Base-by-base conservation (phyloP, 1,140 invertebrate species). In the Ostrea edulis region DNA sequence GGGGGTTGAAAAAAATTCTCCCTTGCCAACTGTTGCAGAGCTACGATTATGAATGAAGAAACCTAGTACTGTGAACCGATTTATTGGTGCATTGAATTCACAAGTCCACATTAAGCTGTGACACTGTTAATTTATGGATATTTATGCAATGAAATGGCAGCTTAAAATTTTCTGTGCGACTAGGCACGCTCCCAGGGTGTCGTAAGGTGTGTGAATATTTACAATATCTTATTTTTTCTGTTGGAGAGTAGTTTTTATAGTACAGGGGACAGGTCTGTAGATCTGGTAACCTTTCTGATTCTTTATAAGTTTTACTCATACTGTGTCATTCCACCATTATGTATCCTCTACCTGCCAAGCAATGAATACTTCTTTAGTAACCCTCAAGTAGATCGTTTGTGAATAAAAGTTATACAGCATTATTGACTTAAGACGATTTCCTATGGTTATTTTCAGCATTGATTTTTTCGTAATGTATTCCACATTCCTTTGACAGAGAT, bases 401-500 rank as follows among this genome's bases (percentile, higher is more conserved):
- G 29, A 44, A 77, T 29, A 35, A 29, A 77, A 29, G 14, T 77
- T 25, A 77, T 14, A 77, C 68, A 35, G 14, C 68, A 29, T 25
- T 29, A 35, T 77, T 77, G 68, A 77, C 20, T 22, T 7, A 0
- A 54, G 14, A 54, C 3, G 51, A 51, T 25, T 84, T 84, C 4
- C 25, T 58, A 20, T 25, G 65, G 17, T 71, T 44, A 25, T 68
- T 17, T 65, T 35, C 12, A 68, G 51, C n/a, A 53, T 65, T 82
- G n/a, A 55, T 87, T 58, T 82, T 29, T n/a, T 87, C 0, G 29
- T 25, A 87, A 54, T 54, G 29, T 25, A 81, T 81, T 52, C 8
- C 12, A 22, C 82, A 22, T 87, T 82, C 17, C 53, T 87, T 81
- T 86, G 14, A 53, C 20, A 52, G 9, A 86, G 68, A 86, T 22